Evolutionary conservation across 2,113 vertebrate species (phyloP), one percentile per base, ranked within the genome.

Genomic region (Nothocercus julius): DNA sequence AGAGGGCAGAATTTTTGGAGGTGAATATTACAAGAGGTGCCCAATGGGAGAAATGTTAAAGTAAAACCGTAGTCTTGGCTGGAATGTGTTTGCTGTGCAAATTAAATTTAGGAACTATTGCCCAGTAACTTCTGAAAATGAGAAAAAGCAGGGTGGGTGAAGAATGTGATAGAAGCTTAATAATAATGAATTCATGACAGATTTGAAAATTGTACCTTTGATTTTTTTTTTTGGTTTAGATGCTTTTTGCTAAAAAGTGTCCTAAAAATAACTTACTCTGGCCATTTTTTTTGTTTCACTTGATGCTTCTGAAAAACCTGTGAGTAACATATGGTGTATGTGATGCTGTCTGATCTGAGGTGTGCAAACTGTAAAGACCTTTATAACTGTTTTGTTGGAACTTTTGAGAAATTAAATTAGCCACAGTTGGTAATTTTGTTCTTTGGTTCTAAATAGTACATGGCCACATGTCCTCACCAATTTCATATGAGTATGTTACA

Each of bases 341-440:
- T 51, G 47, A 70, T 17, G 25, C 22, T 51, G 30, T 45, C 56
- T 70, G 27, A 49, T 74, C 18, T 15, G 19, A 49, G 12, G 14
- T 21, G 21, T 25, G 58, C 7, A 82, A 3, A 27, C 54, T 73
- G 11, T 82, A 47, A 36, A 82, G 72, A 42, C 9, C 24, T 87
- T 89, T 92, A 82, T 61, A 92, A 44, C 28, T 49, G 24, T 69
- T 76, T 13, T 18, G 13, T 86, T 92, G 59, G 44, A 89, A 79
- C 13, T 80, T 83, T 4, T n/a, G 32, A 69, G 61, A 75, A 56
- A 76, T 72, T 63, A 36, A 80, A 87, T 82, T 85, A 36, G 12
- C 15, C 5, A n/a, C 77, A 36, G 36, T 36, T 15, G 20, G 13
- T 53, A 64, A 45, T 38, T 85, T 80, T 7, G 40, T 87, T 87